Percentiles rank a stretch among this genome's conserved stretches.
These are phyloP conservation scores for Accipiter virgatus DNA, from an alignment of 2,113 vertebrate genomes.

Conservation along the genomic window DNA sequence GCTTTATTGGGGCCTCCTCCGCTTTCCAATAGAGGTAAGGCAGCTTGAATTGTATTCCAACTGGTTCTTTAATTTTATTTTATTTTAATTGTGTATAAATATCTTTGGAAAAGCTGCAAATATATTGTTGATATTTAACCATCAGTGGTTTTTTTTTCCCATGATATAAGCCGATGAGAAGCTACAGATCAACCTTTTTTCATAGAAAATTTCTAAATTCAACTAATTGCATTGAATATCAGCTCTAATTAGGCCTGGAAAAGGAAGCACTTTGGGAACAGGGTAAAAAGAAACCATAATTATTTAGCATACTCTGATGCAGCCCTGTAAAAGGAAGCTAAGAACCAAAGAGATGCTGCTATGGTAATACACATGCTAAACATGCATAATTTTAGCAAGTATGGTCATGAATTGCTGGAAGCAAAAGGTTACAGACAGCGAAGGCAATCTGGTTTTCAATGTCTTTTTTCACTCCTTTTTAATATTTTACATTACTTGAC, in stretches of 20 bases:
- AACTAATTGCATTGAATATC: constrained; percentile 36
- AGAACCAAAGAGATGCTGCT: not conserved
- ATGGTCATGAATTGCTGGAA: not conserved
- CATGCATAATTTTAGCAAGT: constrained; percentile 7
- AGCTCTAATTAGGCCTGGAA: constrained; percentile 31
- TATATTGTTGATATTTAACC: not conserved
- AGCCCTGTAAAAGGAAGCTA: not conserved
- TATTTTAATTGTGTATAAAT: not conserved
- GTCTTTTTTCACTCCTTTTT: not conserved
- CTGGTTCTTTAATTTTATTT: not conserved
- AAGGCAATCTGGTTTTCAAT: not conserved
- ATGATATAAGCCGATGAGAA: not conserved
- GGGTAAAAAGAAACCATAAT: not conserved
- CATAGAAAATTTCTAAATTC: constrained; percentile 17
- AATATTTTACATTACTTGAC: not conserved
- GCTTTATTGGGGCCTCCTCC: fast-evolving
- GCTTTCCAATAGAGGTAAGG: not conserved
- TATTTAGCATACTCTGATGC: not conserved
- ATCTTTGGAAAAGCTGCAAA: not conserved
- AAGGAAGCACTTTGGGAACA: constrained; percentile 14
- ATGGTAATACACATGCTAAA: constrained; percentile 18
- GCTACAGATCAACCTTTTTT: not conserved
- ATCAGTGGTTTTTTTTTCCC: not conserved
- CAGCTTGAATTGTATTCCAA: not conserved
- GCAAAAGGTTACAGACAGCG: not conserved